Evolutionary conservation across 2,113 vertebrate genomes (phyloP).

Genomic region (Penelope pileata): DNA sequence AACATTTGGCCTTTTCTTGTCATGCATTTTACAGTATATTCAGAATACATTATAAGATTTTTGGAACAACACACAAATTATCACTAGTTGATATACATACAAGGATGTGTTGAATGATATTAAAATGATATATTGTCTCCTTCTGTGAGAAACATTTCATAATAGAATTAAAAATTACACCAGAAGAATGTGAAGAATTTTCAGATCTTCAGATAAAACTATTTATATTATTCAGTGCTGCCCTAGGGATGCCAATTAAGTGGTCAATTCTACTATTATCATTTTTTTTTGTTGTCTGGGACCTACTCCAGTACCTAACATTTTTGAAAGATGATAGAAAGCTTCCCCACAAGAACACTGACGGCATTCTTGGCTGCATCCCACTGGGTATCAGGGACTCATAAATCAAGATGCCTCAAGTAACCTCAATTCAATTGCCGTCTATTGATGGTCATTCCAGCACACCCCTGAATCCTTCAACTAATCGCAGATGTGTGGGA

Average conservation of each 20-base stretch:
- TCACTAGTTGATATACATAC: background rate
- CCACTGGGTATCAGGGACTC: background rate
- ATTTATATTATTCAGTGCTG: background rate
- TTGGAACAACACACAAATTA: background rate
- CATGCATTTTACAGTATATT: background rate
- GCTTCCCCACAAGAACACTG: background rate
- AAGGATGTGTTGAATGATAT: background rate
- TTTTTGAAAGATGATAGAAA: background rate
- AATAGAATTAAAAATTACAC: background rate
- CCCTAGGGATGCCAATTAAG: background rate
- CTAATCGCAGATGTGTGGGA: background rate
- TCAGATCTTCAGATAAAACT: background rate
- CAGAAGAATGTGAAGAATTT: background rate
- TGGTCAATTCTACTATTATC: background rate
- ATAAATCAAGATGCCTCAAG: background rate
- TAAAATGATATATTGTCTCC: background rate
- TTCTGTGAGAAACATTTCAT: background rate
- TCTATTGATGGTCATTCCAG: background rate
- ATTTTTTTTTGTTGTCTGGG: background rate
- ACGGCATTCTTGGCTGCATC: background rate
- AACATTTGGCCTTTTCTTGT: background rate
- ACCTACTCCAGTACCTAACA: background rate
- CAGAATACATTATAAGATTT: background rate
- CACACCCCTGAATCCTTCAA: background rate
- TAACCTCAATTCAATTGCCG: background rate